Evolutionary conservation across 2,888 invertebrate species (phyloP).

Genomic region (Calliphora vomitoria): DNA sequence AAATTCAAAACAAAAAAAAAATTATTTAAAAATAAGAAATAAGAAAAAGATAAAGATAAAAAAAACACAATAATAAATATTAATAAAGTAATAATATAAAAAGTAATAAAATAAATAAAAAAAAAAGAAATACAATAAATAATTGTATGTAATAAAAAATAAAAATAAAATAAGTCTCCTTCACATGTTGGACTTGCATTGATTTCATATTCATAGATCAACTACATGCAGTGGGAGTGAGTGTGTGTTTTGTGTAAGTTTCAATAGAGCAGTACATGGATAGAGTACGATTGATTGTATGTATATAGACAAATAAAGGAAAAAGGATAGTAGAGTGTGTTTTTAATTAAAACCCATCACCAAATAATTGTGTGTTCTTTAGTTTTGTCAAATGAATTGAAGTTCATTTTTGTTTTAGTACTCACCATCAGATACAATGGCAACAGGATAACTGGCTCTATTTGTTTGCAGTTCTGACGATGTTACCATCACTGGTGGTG

Average conservation of each 20-base stretch:
- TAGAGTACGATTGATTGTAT: not conserved
- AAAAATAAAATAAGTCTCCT: slow-evolving; percentile 21
- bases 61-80: slow-evolving; percentile 27
- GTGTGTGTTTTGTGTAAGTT: slow-evolving; percentile 12
- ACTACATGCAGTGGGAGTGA: slow-evolving; percentile 40
- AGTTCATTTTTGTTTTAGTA: slow-evolving; percentile 61
- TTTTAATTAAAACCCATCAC: slow-evolving; percentile 53
- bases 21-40: slow-evolving; percentile 9
- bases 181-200: slow-evolving; percentile 59
- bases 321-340: slow-evolving; percentile 22
- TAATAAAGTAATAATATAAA: slow-evolving; percentile 41
- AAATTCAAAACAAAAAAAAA: slow-evolving; percentile 9
- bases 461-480: slow-evolving; percentile 59
- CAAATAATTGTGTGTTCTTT: slow-evolving; percentile 44
- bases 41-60: slow-evolving; percentile 24
- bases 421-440: slow-evolving; percentile 72
- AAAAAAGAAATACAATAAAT: slow-evolving; percentile 23
- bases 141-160: not conserved
- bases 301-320: slow-evolving; percentile 13
- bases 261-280: not conserved
- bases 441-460: slow-evolving; percentile 64
- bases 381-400: slow-evolving; percentile 47
- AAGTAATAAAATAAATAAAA: slow-evolving; percentile 33
- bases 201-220: slow-evolving; percentile 62
- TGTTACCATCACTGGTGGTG: slow-evolving; percentile 59